Evolutionary conservation across 64 coral and sea anemone species (phyloP), one percentile per base, ranked within the genome.

Genomic region (Acropora tenuis): DNA sequence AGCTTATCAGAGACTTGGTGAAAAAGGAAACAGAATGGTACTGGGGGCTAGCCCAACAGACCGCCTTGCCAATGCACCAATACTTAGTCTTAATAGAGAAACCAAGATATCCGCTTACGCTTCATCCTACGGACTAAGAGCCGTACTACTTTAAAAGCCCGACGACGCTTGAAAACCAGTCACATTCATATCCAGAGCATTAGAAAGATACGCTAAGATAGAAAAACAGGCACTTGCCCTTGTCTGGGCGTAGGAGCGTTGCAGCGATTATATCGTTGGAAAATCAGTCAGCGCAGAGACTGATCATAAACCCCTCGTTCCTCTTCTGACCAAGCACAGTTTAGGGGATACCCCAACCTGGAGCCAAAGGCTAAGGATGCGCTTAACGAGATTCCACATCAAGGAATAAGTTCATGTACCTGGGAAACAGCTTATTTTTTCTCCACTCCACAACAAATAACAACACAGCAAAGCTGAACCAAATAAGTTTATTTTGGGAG

Each of bases 101-200:
- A 93, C 65, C 80, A 89, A 89, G 40, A 47, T 93, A 11, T 72
- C 83, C 20, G 83, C 91, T 3, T 84, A 93, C 73, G 91, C 91
- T 1, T 93, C 91, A 11, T 93, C 77, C 49, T 93, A 67, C 65
- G 91, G 91, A 47, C 7, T 93, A 15, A 86, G 92, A 86, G 87
- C 43, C 78, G 93, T 75, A 49, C 18, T 94, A 4, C 50, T 89
- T 50, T 87, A 94, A 86, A 50, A 83, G 66, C 67, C 82, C 75
- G 63, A 42, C 72, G 92, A 88, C 42, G 76, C 66, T 1, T 89
- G 79, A 78, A 73, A 16, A 82, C 86, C 92, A 58, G 77, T 89
- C 60, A 42, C 77, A 47, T 94, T 55, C 50, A n/a, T 82, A 47
- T 94, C 92, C 43, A 82, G 87, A 73, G 60, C 92, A 59, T 12